Evolutionary conservation across 92 coral and sea anemone genomes (phyloP), one percentile per base, ranked within the genome.

Genomic region (Phenganax subtilis): DNA sequence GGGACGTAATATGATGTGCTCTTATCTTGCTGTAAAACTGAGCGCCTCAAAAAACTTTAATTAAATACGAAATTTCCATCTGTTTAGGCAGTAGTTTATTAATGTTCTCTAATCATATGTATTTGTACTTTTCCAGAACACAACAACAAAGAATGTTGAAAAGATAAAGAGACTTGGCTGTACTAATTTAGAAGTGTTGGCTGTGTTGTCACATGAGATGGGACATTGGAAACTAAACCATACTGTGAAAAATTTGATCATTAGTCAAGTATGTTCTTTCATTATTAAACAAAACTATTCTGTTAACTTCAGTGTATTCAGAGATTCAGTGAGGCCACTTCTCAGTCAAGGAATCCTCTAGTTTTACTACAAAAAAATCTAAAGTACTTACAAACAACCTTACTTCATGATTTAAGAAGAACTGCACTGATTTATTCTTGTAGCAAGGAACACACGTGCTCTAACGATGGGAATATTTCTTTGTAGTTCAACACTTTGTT

Each of bases 221-320:
- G 98, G 98, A 16, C 98, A 94, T 81, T 94, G 98, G 98, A 90
- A 87, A 64, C 97, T 94, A 0, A 92, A 89, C 57, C 98, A 94
- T 74, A 94, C 87, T 55, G 88, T 94, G 10, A 92, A 94, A 60
- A 94, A 92, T 85, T 92, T 94, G 57, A 66, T 84, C 44, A 94
- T 94, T 71, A 88, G 92, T 56, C 98, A 94, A 90, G 98, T 94
- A 56, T 86, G 86, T 61, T 8, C 6, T 54, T 66, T 20, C 25
- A 52, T 31, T 11, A 16, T 12, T 12, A 6, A 31, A 31, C 37
- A 72, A 72, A 25, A 12, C 2, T 9, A 2, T 53, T 12, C 47
- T 29, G 3, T 37, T 37, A 37, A 37, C 47, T 37, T 37, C 47
- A 37, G 47, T 37, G 47, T 37, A 37, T 37, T 37, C 47, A 37